Conservation (phyloP, 1,140 invertebrate genomes). For the Aphelenchoides avenae region DNA sequence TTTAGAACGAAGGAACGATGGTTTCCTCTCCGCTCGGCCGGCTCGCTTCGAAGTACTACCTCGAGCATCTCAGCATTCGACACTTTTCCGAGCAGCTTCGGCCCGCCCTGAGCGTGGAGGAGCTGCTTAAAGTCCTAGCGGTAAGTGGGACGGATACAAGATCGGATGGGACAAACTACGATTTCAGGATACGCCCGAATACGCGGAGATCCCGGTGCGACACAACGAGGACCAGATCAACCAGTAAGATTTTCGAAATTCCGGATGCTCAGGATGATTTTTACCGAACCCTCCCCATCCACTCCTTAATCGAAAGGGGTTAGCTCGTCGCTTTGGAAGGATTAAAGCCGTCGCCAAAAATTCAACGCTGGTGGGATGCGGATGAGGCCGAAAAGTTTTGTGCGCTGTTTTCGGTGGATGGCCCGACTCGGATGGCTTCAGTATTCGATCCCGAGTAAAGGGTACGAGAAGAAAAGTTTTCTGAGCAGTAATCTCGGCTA, state of each 20-base stretch:
- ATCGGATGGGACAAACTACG: background rate
- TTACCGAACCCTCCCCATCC: too few species aligned
- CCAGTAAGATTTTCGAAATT: constrained; percentile 65
- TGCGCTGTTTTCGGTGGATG: too few species aligned
- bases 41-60: constrained; percentile 92
- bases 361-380: too few species aligned
- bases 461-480: too few species aligned
- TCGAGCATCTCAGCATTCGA: constrained; percentile 83
- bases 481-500: too few species aligned
- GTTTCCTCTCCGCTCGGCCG: constrained; percentile 74
- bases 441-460: too few species aligned
- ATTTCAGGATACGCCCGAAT: constrained; percentile 75
- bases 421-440: too few species aligned
- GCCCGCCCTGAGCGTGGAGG: constrained; percentile 66
- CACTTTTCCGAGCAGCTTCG: constrained; percentile 73
- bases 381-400: too few species aligned
- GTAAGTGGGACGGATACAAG: constrained; percentile 35
- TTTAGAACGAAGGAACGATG: constrained; percentile 29
- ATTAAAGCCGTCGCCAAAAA: too few species aligned
- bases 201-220: constrained; percentile 85
- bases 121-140: constrained; percentile 76
- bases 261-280: too few species aligned
- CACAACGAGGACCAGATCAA: constrained; percentile 97
- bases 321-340: too few species aligned
- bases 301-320: too few species aligned